phyloP scores from a whole-genome alignment of 2,797 vertebrate genomes.

The Nothura maculosa region DNA sequence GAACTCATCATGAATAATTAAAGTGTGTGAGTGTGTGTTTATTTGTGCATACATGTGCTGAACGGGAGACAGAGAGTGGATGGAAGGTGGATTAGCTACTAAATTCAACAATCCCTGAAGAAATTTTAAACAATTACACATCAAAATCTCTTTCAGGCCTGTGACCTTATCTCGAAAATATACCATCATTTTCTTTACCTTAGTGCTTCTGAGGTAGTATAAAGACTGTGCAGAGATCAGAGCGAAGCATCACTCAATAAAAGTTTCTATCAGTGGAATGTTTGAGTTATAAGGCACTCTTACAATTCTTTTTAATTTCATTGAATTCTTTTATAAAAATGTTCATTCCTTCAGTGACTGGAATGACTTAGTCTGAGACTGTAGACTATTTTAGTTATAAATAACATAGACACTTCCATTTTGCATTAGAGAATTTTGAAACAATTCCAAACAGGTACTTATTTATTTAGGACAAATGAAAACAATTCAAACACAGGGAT shows the following conservation, averaged over 20 bases:
- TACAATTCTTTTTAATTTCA: conserved; percentile 36
- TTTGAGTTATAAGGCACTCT: conserved; percentile 35
- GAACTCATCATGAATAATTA: conserved; percentile 45
- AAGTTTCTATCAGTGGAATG: conserved; percentile 7
- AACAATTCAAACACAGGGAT: neutral
- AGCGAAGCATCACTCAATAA: conserved; percentile 57
- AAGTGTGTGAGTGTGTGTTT: neutral
- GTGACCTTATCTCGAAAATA: conserved; percentile 56
- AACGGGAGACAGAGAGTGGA: neutral
- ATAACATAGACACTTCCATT: neutral
- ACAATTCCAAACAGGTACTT: neutral
- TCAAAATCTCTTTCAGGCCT: conserved; percentile 56
- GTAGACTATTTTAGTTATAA: neutral
- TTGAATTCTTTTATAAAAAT: conserved; percentile 5
- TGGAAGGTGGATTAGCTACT: neutral
- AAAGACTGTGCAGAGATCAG: conserved; percentile 40
- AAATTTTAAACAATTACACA: conserved; percentile 61
- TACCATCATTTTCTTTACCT: neutral
- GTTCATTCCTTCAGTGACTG: neutral
- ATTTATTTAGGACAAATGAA: neutral
- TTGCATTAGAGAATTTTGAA: neutral
- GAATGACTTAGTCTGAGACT: neutral
- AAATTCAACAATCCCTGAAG: conserved; percentile 40
- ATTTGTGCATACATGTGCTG: neutral
- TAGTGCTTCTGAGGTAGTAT: conserved; percentile 2